Evolutionary conservation across 2,113 vertebrate genomes (phyloP).

Genomic region (Neofelis nebulosa): DNA sequence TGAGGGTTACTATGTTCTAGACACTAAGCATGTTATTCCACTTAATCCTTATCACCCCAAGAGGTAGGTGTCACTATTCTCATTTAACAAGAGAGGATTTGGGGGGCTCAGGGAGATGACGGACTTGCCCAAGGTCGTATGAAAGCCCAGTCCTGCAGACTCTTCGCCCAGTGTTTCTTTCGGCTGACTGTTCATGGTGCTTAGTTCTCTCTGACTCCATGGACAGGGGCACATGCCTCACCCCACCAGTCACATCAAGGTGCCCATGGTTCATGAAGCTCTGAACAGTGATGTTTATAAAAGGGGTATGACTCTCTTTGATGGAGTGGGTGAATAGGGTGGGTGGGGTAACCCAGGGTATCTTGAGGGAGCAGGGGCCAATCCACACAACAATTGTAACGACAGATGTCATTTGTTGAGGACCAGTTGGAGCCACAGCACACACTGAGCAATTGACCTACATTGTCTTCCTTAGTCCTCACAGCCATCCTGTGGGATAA

Average conservation of each 20-base stretch:
- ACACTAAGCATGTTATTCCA: accelerated
- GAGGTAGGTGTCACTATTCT: neutral
- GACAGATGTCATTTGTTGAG: neutral
- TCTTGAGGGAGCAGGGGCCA: neutral
- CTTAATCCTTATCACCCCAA: neutral
- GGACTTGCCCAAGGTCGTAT: neutral
- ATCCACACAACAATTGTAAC: neutral
- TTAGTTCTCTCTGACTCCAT: neutral
- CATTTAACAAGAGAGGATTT: neutral
- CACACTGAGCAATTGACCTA: neutral
- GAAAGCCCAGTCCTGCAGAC: neutral
- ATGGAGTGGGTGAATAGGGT: neutral
- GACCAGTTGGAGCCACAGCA: neutral
- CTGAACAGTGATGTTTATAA: neutral
- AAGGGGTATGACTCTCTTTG: neutral
- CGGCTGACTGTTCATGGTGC: neutral
- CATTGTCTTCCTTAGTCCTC: neutral
- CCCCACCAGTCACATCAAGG: neutral
- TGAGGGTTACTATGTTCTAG: neutral
- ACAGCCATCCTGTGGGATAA: neutral
- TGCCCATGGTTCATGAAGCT: neutral
- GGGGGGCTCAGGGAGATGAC: neutral
- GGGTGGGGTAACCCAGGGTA: neutral
- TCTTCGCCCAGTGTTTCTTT: neutral
- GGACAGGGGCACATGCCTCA: neutral